A percentile compares a stretch with the other conserved stretches of the same genome.
These are phyloP conservation scores for Aproaerema taeniolella DNA, from an alignment of 2,888 invertebrate species.

Conservation along the genomic window DNA sequence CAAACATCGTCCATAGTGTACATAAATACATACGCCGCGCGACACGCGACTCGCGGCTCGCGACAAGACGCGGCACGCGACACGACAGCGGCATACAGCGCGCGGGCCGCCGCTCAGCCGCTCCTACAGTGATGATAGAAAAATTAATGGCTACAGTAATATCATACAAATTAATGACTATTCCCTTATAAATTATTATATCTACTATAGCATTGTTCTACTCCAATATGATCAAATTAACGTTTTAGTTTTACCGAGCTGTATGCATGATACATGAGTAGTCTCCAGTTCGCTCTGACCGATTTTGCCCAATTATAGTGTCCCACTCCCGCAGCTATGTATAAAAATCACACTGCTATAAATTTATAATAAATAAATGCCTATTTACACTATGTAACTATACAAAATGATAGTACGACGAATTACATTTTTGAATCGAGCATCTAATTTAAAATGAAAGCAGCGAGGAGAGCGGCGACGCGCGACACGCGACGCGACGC, in stretches of 20 bases:
- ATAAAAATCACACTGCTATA: slow-evolving; percentile 74
- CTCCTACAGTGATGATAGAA: slow-evolving; percentile 67
- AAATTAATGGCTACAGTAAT: slow-evolving; percentile 75
- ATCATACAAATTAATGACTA: slow-evolving; percentile 78
- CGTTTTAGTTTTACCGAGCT: slow-evolving; percentile 55
- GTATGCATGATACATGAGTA: slow-evolving; percentile 56
- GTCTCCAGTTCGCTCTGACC: slow-evolving; percentile 61
- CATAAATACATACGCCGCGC: slow-evolving; percentile 60
- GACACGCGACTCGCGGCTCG: slow-evolving; percentile 42
- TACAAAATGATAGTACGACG: slow-evolving; percentile 75
- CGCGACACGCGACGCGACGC: neutral
- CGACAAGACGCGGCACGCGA: slow-evolving; percentile 51
- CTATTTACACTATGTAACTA: slow-evolving; percentile 78
- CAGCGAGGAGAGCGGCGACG: neutral
- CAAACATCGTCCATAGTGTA: slow-evolving; percentile 74
- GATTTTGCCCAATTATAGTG: slow-evolving; percentile 55
- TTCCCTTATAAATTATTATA: slow-evolving; percentile 76
- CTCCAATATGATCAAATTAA: slow-evolving; percentile 67
- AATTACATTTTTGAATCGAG: slow-evolving; percentile 70
- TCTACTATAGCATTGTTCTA: slow-evolving; percentile 75
- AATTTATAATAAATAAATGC: slow-evolving; percentile 78
- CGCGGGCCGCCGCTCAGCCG: slow-evolving; percentile 29
- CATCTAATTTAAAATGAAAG: slow-evolving; percentile 64
- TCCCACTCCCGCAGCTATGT: slow-evolving; percentile 71
- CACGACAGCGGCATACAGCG: too few species aligned